phyloP scores from a whole-genome alignment of 2,888 invertebrate species.

The Melanotus villosus region DNA sequence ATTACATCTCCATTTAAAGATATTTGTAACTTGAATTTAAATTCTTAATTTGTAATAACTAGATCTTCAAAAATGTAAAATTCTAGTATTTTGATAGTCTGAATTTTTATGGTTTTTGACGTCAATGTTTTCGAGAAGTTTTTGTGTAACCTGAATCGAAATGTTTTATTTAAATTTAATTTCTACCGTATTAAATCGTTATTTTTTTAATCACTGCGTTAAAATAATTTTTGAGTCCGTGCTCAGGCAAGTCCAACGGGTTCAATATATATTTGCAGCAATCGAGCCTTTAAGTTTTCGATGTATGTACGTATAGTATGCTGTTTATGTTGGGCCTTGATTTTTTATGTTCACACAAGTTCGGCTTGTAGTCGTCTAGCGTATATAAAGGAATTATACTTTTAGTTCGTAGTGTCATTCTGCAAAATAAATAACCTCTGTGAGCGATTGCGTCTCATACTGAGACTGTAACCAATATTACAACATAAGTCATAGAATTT shows the following conservation, averaged over 20 bases:
- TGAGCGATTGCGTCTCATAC: no score
- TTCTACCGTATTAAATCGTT: slow-evolving; percentile 38
- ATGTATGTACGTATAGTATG: slow-evolving; percentile 25
- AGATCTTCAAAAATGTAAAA: slow-evolving; percentile 32
- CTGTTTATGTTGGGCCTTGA: slow-evolving; percentile 23
- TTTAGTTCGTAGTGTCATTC: not conserved
- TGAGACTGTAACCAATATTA: no score
- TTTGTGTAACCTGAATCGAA: slow-evolving; percentile 34
- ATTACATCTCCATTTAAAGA: slow-evolving; percentile 42
- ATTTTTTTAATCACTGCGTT: slow-evolving; percentile 45
- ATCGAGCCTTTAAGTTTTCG: slow-evolving; percentile 23
- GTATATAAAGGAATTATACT: no score
- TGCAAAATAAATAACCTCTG: not conserved
- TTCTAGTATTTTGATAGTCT: slow-evolving; percentile 37
- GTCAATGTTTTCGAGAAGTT: slow-evolving; percentile 19
- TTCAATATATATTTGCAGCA: slow-evolving; percentile 46
- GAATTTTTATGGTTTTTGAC: slow-evolving; percentile 19
- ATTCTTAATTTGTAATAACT: slow-evolving; percentile 34
- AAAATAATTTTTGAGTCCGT: slow-evolving; percentile 51
- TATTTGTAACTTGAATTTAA: slow-evolving; percentile 46
- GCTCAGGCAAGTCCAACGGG: slow-evolving; percentile 57
- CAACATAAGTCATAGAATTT: no score
- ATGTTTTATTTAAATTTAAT: slow-evolving; percentile 30
- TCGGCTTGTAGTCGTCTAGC: no score
- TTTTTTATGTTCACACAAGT: no score